Base-by-base conservation (phyloP, 2,888 invertebrate genomes). In the Acronicta alni region DNA sequence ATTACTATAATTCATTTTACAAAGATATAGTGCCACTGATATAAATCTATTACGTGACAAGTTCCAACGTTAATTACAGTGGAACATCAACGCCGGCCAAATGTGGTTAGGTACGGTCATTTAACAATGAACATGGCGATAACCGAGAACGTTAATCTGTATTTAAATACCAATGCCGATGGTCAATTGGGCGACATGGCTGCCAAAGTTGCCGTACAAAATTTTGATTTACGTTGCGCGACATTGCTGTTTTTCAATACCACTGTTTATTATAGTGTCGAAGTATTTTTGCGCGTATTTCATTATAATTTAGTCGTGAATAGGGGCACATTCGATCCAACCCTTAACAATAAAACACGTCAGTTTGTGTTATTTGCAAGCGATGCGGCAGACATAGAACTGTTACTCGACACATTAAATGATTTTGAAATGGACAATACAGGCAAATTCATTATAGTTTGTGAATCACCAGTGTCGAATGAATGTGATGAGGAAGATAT, bases 231-330 rank as follows among this genome's bases (percentile, higher is more conserved):
- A 85, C 82, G 83, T 5, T 87, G 85, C 61, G 77, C 83, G 0
- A 89, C 92, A 2, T 75, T 91, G 23, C 75, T 92, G 17, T 63
- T 89, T n/a, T 85, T 87, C 43, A 91, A 90, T 73, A 77, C 89
- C 0, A 81, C 83, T 2, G 26, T 87, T 1, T 58, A 77, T 17
- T 81, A 73, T 46, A 86, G 87, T 8, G 72, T 88, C 0, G 84
- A 88, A 49, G 52, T 75, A 14, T 91, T 92, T 71, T 53, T 90
- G 18, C 72, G 71, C 23, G 59, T 74, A 2, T 93, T 88, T 53
- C 64, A 73, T 43, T 86, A 87, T 53, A 82, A 80, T 49, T 65
- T 89, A 14, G 74, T 89, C 3, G 67, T 90, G 6, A 85, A 80
- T 8, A 80, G 62, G 43, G 83, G 83, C 7, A 52, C 63, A 0